phyloP scores from a whole-genome alignment of 2,797 vertebrate species.

The Spinus pinus region DNA sequence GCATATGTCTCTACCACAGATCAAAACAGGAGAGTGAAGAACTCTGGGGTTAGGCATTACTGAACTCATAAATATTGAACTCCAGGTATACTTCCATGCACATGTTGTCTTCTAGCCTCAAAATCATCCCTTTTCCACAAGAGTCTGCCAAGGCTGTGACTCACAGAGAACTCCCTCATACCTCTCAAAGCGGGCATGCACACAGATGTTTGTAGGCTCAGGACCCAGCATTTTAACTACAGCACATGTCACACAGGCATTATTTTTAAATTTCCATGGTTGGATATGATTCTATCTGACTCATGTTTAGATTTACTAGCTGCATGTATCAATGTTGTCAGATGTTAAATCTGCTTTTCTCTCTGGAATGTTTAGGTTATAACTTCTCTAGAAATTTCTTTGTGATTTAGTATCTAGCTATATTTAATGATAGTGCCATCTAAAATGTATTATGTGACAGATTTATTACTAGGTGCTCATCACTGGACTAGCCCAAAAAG shows the following conservation, averaged over 20 bases:
- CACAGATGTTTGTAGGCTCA: neutral
- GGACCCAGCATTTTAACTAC: neutral
- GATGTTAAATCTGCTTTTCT: neutral
- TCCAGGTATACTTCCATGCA: neutral
- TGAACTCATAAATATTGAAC: neutral
- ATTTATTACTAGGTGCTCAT: neutral
- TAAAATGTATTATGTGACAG: neutral
- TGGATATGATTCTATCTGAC: neutral
- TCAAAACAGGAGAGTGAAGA: neutral
- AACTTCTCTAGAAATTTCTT: neutral
- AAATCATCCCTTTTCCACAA: neutral
- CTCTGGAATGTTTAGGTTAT: neutral
- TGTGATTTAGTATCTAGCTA: neutral
- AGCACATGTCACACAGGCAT: neutral
- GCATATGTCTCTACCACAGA: neutral
- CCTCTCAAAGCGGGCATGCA: neutral
- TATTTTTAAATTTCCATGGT: neutral
- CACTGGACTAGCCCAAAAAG: neutral
- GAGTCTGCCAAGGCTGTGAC: neutral
- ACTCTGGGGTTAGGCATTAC: neutral
- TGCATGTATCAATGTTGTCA: neutral
- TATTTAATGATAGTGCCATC: neutral
- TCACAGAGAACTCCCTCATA: neutral
- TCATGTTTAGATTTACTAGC: neutral
- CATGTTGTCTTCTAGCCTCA: accelerated